phyloP scores from a whole-genome alignment of 2,113 vertebrate genomes.

The Falcunculus frontatus region DNA sequence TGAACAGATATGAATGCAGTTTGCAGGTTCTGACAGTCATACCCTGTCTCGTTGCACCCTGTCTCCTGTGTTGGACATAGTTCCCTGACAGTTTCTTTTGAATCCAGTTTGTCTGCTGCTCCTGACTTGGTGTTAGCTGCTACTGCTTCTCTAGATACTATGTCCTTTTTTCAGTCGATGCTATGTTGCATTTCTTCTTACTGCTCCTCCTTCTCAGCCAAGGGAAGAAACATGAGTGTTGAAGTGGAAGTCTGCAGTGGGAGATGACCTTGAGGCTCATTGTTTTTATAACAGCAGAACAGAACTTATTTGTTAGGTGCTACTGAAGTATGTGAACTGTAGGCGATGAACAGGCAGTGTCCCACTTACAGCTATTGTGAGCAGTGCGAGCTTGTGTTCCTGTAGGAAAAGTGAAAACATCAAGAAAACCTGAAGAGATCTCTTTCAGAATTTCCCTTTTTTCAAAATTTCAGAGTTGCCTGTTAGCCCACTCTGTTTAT shows the following conservation, averaged over 20 bases:
- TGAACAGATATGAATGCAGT: not conserved
- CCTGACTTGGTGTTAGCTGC: not conserved
- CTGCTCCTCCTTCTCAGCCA: not conserved
- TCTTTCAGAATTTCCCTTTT: not conserved
- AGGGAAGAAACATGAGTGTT: not conserved
- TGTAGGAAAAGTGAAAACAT: not conserved
- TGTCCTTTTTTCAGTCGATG: not conserved
- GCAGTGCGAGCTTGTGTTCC: not conserved
- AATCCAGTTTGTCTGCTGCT: not conserved
- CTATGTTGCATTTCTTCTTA: not conserved
- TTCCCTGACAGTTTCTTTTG: not conserved
- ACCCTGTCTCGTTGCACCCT: not conserved
- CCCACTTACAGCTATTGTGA: not conserved
- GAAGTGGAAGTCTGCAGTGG: not conserved
- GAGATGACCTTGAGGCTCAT: not conserved
- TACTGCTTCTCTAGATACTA: not conserved
- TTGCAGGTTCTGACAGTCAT: not conserved
- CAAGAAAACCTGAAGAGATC: not conserved
- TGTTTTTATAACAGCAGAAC: not conserved
- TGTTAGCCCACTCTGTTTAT: not conserved
- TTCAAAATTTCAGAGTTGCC: not conserved
- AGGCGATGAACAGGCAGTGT: not conserved
- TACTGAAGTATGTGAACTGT: not conserved
- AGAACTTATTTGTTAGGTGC: not conserved
- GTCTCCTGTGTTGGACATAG: not conserved